Base-by-base conservation (phyloP, 92 coral and sea anemone genomes). In the Actinernus sp. region DNA sequence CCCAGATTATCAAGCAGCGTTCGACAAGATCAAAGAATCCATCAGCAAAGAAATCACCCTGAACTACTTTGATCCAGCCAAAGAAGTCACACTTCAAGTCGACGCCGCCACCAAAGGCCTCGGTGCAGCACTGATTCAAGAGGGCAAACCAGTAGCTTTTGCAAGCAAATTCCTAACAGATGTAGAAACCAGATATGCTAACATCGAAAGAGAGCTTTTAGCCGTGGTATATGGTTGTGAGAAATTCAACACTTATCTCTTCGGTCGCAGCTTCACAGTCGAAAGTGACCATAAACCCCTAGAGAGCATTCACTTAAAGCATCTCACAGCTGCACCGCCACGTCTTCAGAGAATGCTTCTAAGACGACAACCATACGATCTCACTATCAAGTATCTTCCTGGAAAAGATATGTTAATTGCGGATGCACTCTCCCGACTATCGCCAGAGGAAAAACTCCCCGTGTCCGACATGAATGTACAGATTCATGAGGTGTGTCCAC, bases 221-320 rank as follows among this genome's bases (percentile, higher is more conserved):
- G 81, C 81, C 12, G 81, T 74, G n/a, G 56, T 71, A 5, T 71
- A 37, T 39, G 78, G 68, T 26, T 57, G 78, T 25, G 78, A 71
- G 28, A 36, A 44, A 2, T 50, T 74, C 51, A 71, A 61, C 40
- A 74, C 81, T 13, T 74, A 62, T 33, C 27, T 62, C 4, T 74
- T 43, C 44, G 71, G 78, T 2, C 55, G 69, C 12, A 39, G 59
- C 3, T 59, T 59, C 23, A 47, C 32, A 4, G 71, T 61, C 11
- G 20, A 72, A 7, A 24, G 18, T 28, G 71, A 72, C 33, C 79
- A 72, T 26, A 57, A 71, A 32, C 78, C 68, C 23, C 24, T 71
- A n/a, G 68, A 71, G 44, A 23, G 44, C 5, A 68, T 68, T 31
- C 53, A 54, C 0, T 31, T 54, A 34, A 68, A 68, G 53, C 49